Conservation (phyloP, 2,888 invertebrate species). For the Uropetala carovei region DNA sequence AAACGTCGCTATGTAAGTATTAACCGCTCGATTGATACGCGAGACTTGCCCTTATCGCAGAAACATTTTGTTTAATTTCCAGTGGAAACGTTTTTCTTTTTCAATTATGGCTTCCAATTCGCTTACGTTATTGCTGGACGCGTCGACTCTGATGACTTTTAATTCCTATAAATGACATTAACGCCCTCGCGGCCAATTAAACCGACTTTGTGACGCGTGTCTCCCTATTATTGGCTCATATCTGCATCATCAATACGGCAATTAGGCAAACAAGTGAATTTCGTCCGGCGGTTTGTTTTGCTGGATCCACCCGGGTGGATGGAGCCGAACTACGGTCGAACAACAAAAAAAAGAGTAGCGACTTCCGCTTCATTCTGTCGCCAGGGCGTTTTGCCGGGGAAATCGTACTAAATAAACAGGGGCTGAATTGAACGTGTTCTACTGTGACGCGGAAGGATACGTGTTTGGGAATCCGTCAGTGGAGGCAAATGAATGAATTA, state of each 20-base stretch:
- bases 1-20: too few relatives aligned
- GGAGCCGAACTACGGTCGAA: not conserved
- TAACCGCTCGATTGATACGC: too few relatives aligned
- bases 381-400: not conserved
- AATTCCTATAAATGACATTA: not conserved
- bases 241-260: not conserved
- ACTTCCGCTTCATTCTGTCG: not conserved
- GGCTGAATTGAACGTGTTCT: not conserved
- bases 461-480: too few relatives aligned
- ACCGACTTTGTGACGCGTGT: not conserved
- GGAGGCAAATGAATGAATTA: too few relatives aligned
- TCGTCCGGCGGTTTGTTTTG: not conserved
- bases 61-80: too few relatives aligned
- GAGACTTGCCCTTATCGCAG: too few relatives aligned
- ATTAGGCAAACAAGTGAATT: conserved; percentile 29
- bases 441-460: not conserved
- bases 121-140: not conserved
- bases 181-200: not conserved
- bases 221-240: not conserved
- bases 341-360: not conserved
- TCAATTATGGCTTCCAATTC: not conserved
- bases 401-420: not conserved
- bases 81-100: not conserved
- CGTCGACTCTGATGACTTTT: not conserved
- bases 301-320: not conserved